Evolutionary conservation across 2,888 invertebrate species (phyloP), one percentile per base, ranked within the genome.

Genomic region (Diloba caeruleocephala): DNA sequence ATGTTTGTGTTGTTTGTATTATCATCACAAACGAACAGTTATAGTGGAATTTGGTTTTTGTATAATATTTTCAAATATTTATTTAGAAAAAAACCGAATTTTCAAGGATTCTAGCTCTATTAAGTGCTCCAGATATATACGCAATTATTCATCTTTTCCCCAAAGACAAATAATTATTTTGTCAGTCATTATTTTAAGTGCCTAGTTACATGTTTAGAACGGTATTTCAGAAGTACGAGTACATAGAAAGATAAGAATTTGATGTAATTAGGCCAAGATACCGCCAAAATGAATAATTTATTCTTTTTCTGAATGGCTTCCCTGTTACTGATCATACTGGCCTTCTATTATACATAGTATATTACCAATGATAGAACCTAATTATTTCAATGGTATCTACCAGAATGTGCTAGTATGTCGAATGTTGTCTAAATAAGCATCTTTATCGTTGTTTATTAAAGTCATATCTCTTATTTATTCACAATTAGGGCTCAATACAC

Each of bases 321-420:
- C 52, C 37, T 31, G 41, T 42, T 34, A 45, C 34, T 4, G 6
- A 21, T 21, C 5, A 21, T 51, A 26, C 33, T 31, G 61, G 9
- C 61, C 61, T 66, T 33, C 25, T 43, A 36, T 50, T 34, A 36
- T 37, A 42, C 34, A 6, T 25, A n/a, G 25, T 56, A n/a, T n/a
- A n/a, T n/a, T n/a, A n/a, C n/a, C n/a, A n/a, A n/a, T n/a, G n/a
- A n/a, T n/a, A n/a, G n/a, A n/a, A n/a, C n/a, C n/a, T n/a, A 13
- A 63, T 45, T 56, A 56, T 45, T 45, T 45, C 10, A n/a, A 25
- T 42, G 38, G 26, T 56, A 64, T 36, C 57, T 58, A 26, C 25
- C 9, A 38, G 15, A 39, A 26, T 15, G 28, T 21, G 23, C 29
- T 14, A 56, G 33, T 34, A 8, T 26, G 15, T 39, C 15, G 21